Evolutionary conservation across 2,888 invertebrate species (phyloP), one percentile per base, ranked within the genome.

Genomic region (Thumatha senex): DNA sequence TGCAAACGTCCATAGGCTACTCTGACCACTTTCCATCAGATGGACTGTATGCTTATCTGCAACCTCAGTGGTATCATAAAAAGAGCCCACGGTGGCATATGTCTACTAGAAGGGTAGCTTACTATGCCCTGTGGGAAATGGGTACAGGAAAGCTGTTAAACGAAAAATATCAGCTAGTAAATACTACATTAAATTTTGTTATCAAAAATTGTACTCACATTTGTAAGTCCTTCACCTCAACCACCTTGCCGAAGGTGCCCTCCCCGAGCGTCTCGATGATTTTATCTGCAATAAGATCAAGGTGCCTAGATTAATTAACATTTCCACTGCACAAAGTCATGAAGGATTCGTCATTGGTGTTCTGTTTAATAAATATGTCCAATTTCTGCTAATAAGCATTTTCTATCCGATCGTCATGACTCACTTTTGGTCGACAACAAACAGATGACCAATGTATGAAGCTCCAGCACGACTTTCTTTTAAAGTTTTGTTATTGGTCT

Each of bases 161-260:
- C n/a, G n/a, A n/a, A n/a, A n/a, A n/a, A n/a, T n/a, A n/a, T n/a
- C n/a, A n/a, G n/a, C n/a, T n/a, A n/a, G n/a, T n/a, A n/a, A n/a
- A n/a, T n/a, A n/a, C 7, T 36, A 36, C 13, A 34, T 7, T 36
- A n/a, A 11, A 14, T 15, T 36, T 48, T 29, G 46, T 29, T 34
- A 51, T 39, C 34, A 39, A 44, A 48, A 49, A 15, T 36, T 47
- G 59, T 79, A 95, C 96, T 95, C 92, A 98, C 98, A 96, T 96
- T 93, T 97, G 96, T 85, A 97, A 93, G 93, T 99, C 99, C 93
- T 97, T 97, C 92, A 98, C 98, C 94, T 99, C 97, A 84, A 99
- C 98, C 84, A 99, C 99, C 94, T 99, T 99, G 89, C 99, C 99
- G 95, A 99, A 99, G 76, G 99, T 99, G 86, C 99, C 99, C 93